Conservation (phyloP, 1,140 invertebrate species). For the Bombus fervidus region DNA sequence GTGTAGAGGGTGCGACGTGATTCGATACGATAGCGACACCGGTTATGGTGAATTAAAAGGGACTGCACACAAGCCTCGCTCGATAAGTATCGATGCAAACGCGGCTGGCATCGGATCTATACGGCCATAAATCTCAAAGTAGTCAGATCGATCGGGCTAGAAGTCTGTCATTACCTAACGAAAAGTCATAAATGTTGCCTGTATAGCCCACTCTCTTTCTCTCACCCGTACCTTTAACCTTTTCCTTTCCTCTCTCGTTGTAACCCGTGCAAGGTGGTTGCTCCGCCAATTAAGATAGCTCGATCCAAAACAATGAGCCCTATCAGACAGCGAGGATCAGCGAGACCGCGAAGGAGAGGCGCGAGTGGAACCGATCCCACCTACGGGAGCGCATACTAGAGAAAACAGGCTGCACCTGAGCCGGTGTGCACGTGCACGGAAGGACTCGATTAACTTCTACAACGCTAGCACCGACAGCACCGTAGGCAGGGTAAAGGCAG, state of each 20-base stretch:
- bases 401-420: constrained; percentile 35
- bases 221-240: constrained; percentile 26
- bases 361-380: constrained; percentile 37
- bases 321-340: constrained; percentile 34
- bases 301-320: constrained; percentile 34
- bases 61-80: neutral
- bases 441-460: constrained; percentile 40
- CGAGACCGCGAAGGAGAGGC: constrained; percentile 17
- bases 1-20: constrained; percentile 29
- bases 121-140: neutral
- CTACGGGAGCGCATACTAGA: constrained; percentile 35
- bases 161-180: neutral
- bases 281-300: constrained; percentile 45
- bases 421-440: constrained; percentile 40
- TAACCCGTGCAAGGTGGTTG: constrained; percentile 35
- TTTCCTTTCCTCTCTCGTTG: neutral
- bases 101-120: neutral
- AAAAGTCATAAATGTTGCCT: constrained; percentile 25
- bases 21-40: constrained; percentile 41
- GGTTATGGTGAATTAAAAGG: constrained; percentile 34
- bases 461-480: constrained; percentile 30
- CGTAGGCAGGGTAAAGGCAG: constrained; percentile 59
- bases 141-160: neutral
- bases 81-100: constrained; percentile 10
- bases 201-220: neutral